Conservation (phyloP, 1,140 invertebrate genomes). For the Caenorhabditis tropicalis region DNA sequence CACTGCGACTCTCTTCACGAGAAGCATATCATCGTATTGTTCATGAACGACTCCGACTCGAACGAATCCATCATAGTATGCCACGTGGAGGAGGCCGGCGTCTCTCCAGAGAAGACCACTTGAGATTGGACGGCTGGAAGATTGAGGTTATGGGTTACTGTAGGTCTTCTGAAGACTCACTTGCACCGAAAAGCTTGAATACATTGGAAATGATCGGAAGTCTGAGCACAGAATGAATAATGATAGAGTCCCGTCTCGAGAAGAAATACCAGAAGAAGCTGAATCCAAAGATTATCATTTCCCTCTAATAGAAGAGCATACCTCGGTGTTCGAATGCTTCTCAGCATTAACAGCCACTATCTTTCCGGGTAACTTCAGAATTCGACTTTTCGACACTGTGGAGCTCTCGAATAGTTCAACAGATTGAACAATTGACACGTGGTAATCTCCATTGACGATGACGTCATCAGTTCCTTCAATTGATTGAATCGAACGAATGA, state of each 20-base stretch:
- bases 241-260: slow-evolving; percentile 46
- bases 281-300: not conserved
- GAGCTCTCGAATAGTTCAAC: slow-evolving; percentile 36
- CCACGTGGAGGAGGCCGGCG: slow-evolving; percentile 36
- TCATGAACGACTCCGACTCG: slow-evolving; percentile 49
- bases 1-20: slow-evolving; percentile 37
- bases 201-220: slow-evolving; percentile 7
- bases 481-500: slow-evolving; percentile 14
- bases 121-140: slow-evolving; percentile 43
- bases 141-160: not conserved
- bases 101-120: slow-evolving; percentile 49
- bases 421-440: slow-evolving; percentile 38
- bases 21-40: slow-evolving; percentile 51
- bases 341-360: slow-evolving; percentile 46
- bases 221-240: slow-evolving; percentile 27
- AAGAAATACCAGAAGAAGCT: slow-evolving; percentile 50
- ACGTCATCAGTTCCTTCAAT: slow-evolving; percentile 45
- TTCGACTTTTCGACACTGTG: slow-evolving; percentile 6
- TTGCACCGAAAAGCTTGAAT: slow-evolving; percentile 50
- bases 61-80: slow-evolving; percentile 52
- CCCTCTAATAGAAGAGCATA: not conserved
- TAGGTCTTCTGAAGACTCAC: not conserved
- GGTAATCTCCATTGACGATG: slow-evolving; percentile 36
- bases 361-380: slow-evolving; percentile 43
- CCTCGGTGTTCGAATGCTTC: slow-evolving; percentile 44